Base-by-base conservation (phyloP, 2,113 vertebrate species). In the Nanorana parkeri region DNA sequence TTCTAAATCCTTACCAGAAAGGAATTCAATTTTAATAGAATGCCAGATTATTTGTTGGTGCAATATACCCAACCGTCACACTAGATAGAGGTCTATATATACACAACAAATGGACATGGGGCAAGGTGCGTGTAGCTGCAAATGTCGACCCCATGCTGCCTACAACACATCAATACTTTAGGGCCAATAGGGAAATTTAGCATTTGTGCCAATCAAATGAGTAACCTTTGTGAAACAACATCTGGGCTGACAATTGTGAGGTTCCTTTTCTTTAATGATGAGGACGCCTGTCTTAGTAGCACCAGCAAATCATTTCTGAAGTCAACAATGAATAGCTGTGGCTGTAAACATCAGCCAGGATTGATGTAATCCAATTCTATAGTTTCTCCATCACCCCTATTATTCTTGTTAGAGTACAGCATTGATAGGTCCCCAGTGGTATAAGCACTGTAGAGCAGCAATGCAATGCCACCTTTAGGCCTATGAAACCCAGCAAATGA, bases 141-240 rank as follows among this genome's bases (percentile, higher is more conserved):
- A 66, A 54, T 21, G 47, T 23, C 13, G 41, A 4, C 55, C 66
- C 78, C 65, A 69, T 58, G 64, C 51, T 36, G 64, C 28, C 17
- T 19, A 56, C 20, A 79, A 56, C 55, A 61, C 67, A 61, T 69
- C 55, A 58, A 69, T 69, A 80, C 66, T 47, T 41, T n/a, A 47
- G 52, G 77, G 77, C 65, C 77, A 79, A n/a, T 61, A 24, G 65
- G 55, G 66, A 79, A 79, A 79, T 79, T 80, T 63, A 80, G 28
- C 55, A 69, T 80, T 69, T 69, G 54, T 80, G 78, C 66, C 67
- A 80, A 80, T 80, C 78, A 80, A 61, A 71, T 61, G 17, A 17
- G 78, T 71, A 69, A 80, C 78, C 78, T 69, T 68, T 71, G 32
- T 26, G 19, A 61, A 47, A 52, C 78, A 80, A 68, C 66, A 60